Percentiles rank a stretch among this genome's conserved stretches.
Conservation (phyloP, 2,113 vertebrate species). For the Gobio gobio region DNA sequence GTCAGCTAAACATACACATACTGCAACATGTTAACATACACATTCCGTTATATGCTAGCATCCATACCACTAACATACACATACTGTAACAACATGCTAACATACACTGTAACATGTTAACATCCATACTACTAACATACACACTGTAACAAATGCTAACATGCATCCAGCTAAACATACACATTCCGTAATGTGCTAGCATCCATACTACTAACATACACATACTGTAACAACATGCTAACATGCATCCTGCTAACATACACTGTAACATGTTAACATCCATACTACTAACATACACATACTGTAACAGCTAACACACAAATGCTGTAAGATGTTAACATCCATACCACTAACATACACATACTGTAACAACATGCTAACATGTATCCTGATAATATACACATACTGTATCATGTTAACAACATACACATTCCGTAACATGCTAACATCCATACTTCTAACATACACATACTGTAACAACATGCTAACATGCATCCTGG, state of each 20-base stretch:
- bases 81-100: not conserved
- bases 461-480: not conserved
- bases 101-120: not conserved
- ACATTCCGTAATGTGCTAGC: not conserved
- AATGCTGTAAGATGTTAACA: not conserved
- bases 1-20: not conserved
- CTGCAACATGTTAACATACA: not conserved
- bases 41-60: not conserved
- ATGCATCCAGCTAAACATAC: not conserved
- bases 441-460: not conserved
- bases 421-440: not conserved
- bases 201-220: not conserved
- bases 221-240: not conserved
- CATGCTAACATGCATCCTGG: no score
- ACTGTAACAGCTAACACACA: not conserved
- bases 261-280: not conserved
- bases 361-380: not conserved
- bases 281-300: not conserved
- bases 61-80: not conserved
- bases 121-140: not conserved
- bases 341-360: not conserved
- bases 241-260: not conserved
- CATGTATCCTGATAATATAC: not conserved
- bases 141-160: not conserved
- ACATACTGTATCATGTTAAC: not conserved